A percentile compares a stretch with the other conserved stretches of the same genome.
These are phyloP conservation scores for Pyrocoelia pectoralis DNA, from an alignment of 2,888 invertebrate genomes.

Conservation along the genomic window DNA sequence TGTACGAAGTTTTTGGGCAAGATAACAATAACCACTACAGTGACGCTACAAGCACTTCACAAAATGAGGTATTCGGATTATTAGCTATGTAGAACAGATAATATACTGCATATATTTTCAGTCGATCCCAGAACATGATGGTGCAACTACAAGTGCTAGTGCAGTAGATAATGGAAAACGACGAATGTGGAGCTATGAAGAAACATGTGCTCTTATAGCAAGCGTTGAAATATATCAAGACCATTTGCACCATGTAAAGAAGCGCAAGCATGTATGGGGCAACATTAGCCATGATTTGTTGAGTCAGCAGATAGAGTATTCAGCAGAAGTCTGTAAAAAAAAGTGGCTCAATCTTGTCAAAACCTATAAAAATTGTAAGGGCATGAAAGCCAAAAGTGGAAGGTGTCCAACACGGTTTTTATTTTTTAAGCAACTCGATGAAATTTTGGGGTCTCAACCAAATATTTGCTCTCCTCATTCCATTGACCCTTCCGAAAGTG, in stretches of 20 bases:
- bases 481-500: neutral
- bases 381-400: neutral
- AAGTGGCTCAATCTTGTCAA: neutral
- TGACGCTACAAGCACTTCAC: slow-evolving; percentile 4
- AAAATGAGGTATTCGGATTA: neutral
- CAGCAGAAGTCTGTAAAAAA: neutral
- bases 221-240: neutral
- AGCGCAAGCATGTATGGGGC: too few species aligned
- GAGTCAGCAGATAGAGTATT: too few species aligned
- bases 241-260: neutral
- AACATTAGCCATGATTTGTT: too few species aligned
- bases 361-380: slow-evolving; percentile 3
- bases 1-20: neutral
- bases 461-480: slow-evolving; percentile 1
- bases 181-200: neutral
- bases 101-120: neutral
- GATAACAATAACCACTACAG: neutral
- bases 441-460: neutral
- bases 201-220: neutral
- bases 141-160: neutral
- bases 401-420: neutral
- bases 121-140: slow-evolving; percentile 3
- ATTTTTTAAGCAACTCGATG: neutral
- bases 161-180: neutral
- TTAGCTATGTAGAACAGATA: neutral